These are phyloP conservation scores for Antheraea yamamai DNA, from an alignment of 2,888 invertebrate species.

Conservation along the genomic window DNA sequence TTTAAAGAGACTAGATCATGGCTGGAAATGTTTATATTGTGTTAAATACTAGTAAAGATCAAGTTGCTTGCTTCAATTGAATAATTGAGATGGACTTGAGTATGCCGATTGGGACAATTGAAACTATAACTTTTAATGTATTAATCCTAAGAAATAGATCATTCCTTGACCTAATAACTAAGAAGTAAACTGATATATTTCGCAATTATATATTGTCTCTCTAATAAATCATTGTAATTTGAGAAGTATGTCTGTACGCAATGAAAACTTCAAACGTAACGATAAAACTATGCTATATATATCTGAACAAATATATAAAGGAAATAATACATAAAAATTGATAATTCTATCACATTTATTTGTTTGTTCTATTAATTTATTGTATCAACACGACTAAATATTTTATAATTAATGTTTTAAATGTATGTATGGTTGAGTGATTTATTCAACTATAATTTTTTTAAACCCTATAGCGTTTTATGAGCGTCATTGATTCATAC, in stretches of 20 bases:
- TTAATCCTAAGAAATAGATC: conserved; percentile 10
- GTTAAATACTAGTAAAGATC: conserved; percentile 11
- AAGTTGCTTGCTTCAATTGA: conserved; percentile 18
- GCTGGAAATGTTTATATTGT: conserved; percentile 16
- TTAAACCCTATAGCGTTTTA: background rate
- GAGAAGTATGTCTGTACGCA: background rate
- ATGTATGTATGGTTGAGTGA: too few relatives aligned
- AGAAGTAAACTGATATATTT: background rate
- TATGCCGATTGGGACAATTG: background rate
- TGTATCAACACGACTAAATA: background rate
- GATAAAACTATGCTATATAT: background rate
- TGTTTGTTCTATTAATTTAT: background rate
- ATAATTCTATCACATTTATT: background rate
- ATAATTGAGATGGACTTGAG: conserved; percentile 14
- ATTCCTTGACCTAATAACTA: conserved; percentile 19
- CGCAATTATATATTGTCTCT: background rate
- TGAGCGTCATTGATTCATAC: background rate
- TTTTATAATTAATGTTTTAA: too few relatives aligned
- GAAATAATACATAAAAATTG: background rate
- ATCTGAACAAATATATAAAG: background rate
- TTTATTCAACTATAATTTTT: background rate
- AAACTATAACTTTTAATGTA: conserved; percentile 9
- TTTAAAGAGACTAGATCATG: conserved; percentile 15
- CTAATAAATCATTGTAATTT: background rate
- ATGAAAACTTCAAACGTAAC: background rate